Base-by-base conservation (phyloP, 2,888 invertebrate species). In the Parnassius smintheus region DNA sequence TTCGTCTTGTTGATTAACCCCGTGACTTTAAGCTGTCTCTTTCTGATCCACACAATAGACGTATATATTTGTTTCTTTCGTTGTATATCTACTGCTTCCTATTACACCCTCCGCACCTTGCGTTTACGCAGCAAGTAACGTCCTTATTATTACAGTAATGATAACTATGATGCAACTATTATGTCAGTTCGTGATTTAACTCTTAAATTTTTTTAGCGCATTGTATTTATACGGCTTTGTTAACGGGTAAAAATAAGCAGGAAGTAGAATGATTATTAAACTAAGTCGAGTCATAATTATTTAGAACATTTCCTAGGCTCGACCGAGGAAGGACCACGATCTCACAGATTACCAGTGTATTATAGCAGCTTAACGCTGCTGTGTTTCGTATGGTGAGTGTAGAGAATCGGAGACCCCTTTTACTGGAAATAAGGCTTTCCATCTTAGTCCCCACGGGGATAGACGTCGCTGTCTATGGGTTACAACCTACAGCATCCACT, bases 131-230 rank as follows among this genome's bases (percentile, higher is more conserved):
- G 62, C 63, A 61, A 67, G 70, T 68, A 67, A 73, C 75, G 75
- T 78, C 76, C 76, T 76, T 75, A 72, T 72, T 78, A 74, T 77
- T 77, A 76, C 75, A 75, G 70, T 73, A 74, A 74, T 70, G 68
- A 68, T 68, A 58, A 56, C 65, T 67, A 65, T 80, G 77, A 77
- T 72, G 76, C 71, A 78, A 79, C 70, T 74, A 72, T 78, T 77
- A 77, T 76, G 74, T 75, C 75, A 77, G 71, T 67, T 51, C 25
- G 67, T 67, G 62, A 68, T 65, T 68, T 70, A 70, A 35, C 70
- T 69, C 64, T 70, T 66, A 66, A 67, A 66, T 66, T 62, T 51
- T 68, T 61, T 66, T 56, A 65, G 55, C 53, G 11, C 18, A 55
- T 44, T 42, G 44, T 50, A 50, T 4, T 48, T 51, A 50, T 58